These are phyloP conservation scores for Odontesthes bonariensis DNA, from an alignment of 2,113 vertebrate species.

Conservation along the genomic window DNA sequence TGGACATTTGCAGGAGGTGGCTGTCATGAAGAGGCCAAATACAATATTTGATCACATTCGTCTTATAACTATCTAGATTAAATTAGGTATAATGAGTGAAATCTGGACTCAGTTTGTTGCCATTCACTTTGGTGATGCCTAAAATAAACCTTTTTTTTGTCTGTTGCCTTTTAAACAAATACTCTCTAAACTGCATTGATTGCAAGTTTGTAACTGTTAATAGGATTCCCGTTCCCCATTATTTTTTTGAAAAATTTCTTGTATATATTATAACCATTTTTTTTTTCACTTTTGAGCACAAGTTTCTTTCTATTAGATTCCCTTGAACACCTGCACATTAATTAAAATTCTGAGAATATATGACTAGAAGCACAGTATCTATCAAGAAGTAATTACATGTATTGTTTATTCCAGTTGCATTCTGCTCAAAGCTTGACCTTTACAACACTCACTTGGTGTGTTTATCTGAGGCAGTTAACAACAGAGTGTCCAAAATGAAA, in stretches of 20 bases:
- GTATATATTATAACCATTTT: not conserved
- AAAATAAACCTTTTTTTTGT: too few relatives aligned
- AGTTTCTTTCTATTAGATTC: not conserved
- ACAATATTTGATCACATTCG: too few relatives aligned
- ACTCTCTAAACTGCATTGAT: not conserved
- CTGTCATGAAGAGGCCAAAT: too few relatives aligned
- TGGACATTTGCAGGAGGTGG: too few relatives aligned
- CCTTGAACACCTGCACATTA: slow-evolving; percentile 2
- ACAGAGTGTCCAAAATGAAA: slow-evolving; percentile 51
- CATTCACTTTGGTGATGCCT: too few relatives aligned
- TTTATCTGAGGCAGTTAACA: slow-evolving; percentile 54
- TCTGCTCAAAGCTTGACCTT: slow-evolving; percentile 57
- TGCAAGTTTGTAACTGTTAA: not conserved
- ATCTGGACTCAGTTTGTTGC: too few relatives aligned
- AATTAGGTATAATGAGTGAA: not conserved
- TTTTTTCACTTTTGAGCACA: not conserved
- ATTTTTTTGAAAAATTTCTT: not conserved
- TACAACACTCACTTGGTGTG: slow-evolving; percentile 37
- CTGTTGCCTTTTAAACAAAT: not conserved
- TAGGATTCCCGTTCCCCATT: not conserved
- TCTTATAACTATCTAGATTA: slow-evolving; percentile 27
- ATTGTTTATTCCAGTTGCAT: slow-evolving; percentile 42
- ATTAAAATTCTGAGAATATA: slow-evolving; percentile 32
- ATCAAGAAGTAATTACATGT: slow-evolving; percentile 45
- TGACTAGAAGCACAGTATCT: slow-evolving; percentile 14